phyloP scores from a whole-genome alignment of 2,113 vertebrate species.

The Corydoras sp. region DNA sequence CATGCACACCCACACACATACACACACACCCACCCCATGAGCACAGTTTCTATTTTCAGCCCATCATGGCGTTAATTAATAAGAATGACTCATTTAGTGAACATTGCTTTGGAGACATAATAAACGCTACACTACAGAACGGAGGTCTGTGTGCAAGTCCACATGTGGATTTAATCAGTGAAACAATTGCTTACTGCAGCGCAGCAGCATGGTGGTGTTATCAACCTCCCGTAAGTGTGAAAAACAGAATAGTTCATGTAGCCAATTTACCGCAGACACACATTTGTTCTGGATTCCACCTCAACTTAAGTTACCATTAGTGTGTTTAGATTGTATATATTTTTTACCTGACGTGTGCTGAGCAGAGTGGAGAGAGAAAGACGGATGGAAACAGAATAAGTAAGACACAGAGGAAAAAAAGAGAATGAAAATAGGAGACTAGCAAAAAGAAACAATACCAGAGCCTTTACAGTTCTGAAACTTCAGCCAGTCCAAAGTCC shows the following conservation, averaged over 20 bases:
- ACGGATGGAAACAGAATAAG: background rate
- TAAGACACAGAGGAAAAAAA: background rate
- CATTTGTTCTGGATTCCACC: background rate
- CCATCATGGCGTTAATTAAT: background rate
- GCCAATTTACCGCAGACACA: background rate
- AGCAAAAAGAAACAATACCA: too few species aligned
- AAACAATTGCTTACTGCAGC: background rate
- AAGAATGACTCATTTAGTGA: slow-evolving; percentile 1
- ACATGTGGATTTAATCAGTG: slow-evolving; percentile 1
- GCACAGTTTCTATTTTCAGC: background rate
- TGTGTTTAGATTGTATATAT: background rate
- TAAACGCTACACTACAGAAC: background rate
- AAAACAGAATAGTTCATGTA: background rate
- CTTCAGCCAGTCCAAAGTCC: background rate
- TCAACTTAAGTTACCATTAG: background rate
- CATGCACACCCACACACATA: too few species aligned
- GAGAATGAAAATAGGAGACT: too few species aligned
- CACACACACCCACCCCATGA: background rate
- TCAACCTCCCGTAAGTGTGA: background rate
- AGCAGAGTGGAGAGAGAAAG: background rate
- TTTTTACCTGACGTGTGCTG: background rate
- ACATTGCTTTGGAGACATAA: background rate
- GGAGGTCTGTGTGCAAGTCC: background rate
- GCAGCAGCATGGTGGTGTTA: background rate
- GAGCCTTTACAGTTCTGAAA: background rate